Evolutionary conservation across 2,113 vertebrate species (phyloP).

Genomic region (Rousettus leschenaultii): DNA sequence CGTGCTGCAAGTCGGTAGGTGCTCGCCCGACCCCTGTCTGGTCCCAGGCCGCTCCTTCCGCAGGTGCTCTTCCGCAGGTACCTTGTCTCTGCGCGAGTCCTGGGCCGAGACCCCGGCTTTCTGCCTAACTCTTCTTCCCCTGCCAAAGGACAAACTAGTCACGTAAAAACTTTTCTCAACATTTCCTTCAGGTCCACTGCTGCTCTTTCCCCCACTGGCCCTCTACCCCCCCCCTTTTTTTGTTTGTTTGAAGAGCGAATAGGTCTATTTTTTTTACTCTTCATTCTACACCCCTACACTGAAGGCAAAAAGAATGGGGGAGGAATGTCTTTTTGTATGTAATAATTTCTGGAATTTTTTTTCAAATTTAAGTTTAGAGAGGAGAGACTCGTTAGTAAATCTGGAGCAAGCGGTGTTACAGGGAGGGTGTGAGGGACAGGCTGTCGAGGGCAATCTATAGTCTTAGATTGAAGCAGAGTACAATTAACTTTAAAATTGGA

Average conservation of each 20-base stretch:
- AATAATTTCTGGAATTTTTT: conserved; percentile 52
- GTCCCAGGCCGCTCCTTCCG: neutral
- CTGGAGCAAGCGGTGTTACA: conserved; percentile 17
- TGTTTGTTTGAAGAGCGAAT: conserved; percentile 50
- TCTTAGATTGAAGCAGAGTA: conserved; percentile 40
- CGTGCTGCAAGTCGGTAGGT: conserved; percentile 99
- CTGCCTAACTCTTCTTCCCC: conserved; percentile 6
- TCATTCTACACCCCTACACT: neutral
- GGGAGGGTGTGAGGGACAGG: conserved; percentile 50
- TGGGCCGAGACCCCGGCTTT: neutral
- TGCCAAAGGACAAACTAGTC: conserved; percentile 40
- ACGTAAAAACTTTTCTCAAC: conserved; percentile 66
- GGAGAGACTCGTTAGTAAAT: conserved; percentile 45
- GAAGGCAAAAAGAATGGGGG: neutral
- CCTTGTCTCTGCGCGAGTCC: neutral
- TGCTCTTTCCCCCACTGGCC: neutral
- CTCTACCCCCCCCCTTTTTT: conserved; percentile 43
- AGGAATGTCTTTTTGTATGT: neutral
- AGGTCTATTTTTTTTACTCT: conserved; percentile 17
- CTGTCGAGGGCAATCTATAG: conserved; percentile 55
- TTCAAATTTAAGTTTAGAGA: conserved; percentile 57
- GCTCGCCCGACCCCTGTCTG: neutral
- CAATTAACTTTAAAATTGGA: conserved; percentile 65
- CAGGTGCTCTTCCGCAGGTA: conserved; percentile 5
- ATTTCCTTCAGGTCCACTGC: neutral